Evolutionary conservation across 1,140 invertebrate genomes (phyloP), one percentile per base, ranked within the genome.

Genomic region (Ceratina calcarata): DNA sequence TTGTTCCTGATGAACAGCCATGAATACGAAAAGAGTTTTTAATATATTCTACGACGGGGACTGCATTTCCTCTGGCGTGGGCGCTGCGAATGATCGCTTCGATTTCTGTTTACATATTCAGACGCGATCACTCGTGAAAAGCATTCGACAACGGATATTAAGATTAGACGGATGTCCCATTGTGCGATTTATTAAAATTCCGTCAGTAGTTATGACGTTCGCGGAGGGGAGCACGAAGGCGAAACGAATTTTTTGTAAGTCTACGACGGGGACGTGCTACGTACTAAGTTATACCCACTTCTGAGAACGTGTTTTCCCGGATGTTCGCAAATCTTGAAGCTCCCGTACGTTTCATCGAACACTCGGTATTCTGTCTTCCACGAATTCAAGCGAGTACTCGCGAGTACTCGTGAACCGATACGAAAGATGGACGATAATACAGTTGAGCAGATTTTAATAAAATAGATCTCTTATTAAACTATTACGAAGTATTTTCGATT

Each of bases 71-170:
- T 71, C 73, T 68, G 27, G 55, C 55, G 53, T 55, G 32, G 32
- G 32, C 10, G 37, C 0, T 0, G 37, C 37, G 69, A 80, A 69
- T 15, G 45, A 66, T 61, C 82, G 67, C 69, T 32, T 60, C 62
- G 71, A 85, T 80, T 62, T 84, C 71, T 85, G 82, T 84, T 84
- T 78, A 69, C 37, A 79, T 71, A 85, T 85, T 84, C 82, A 60
- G 32, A 51, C 27, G 69, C 82, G 69, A 71, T 79, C 82, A 55
- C 58, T 83, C 60, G 78, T 84, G 83, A 84, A 82, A 77, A 69
- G n/a, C 53, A 58, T 20, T 27, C 68, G 68, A 18, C 61, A 53
- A 68, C 20, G 58, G 49, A 84, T 83, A 82, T 78, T 72, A 57
- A 78, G 62, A 70, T 32, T 73, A 80, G 77, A n/a, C 22, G 57